Conservation (phyloP, 2,797 vertebrate species). For the Chloroceryle inda region DNA sequence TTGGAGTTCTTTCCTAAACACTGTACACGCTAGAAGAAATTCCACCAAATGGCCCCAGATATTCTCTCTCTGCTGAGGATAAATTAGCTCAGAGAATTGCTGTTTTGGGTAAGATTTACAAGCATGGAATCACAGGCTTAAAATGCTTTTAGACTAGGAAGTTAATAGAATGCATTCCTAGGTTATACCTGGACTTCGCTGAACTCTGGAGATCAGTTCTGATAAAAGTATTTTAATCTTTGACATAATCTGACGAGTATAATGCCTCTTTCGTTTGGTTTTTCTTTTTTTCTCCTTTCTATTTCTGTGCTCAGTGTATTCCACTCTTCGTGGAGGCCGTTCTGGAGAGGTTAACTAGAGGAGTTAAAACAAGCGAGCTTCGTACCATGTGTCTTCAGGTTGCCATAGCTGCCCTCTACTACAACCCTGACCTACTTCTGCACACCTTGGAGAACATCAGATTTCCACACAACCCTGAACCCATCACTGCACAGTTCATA, state of each 20-base stretch:
- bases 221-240: neutral
- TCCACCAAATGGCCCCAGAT: neutral
- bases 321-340: constrained; percentile 95
- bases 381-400: constrained; percentile 98
- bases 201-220: neutral
- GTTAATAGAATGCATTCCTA: neutral
- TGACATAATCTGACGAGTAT: neutral
- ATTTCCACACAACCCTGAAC: constrained; percentile 91
- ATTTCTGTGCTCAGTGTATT: constrained; percentile 85
- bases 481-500: constrained; percentile 96
- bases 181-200: neutral
- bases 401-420: constrained; percentile 94
- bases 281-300: neutral
- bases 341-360: constrained; percentile 92
- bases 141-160: neutral
- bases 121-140: neutral
- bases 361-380: constrained; percentile 94
- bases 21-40: neutral
- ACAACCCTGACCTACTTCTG: constrained; percentile 91
- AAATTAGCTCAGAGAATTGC: neutral
- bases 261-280: neutral
- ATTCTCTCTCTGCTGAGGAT: neutral
- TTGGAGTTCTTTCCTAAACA: neutral
- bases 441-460: constrained; percentile 94
- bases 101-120: neutral